Percentiles rank a stretch among this genome's conserved stretches.
phyloP scores from a whole-genome alignment of 2,888 invertebrate species.

The Pammene aurita region DNA sequence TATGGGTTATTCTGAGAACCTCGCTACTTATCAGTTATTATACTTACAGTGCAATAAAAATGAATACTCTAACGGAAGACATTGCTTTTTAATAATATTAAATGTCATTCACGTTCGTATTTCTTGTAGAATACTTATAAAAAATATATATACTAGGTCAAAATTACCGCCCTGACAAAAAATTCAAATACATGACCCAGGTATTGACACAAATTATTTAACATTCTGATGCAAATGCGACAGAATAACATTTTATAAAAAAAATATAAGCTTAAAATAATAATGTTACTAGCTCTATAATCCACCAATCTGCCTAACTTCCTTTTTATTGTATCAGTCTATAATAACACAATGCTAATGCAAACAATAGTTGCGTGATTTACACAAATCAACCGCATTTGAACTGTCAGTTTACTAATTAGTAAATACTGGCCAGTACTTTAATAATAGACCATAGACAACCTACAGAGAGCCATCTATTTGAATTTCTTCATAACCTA shows the following conservation, averaged over 20 bases:
- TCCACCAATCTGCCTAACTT: background rate
- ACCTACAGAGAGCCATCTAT: constrained; percentile 18
- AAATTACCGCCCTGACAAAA: constrained; percentile 27
- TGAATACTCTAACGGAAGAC: background rate
- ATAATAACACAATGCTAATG: too few relatives aligned
- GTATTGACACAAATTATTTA: background rate
- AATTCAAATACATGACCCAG: constrained; percentile 24
- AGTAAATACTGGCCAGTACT: background rate
- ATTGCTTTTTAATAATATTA: constrained; percentile 5
- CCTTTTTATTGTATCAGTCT: too few relatives aligned
- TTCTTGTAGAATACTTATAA: background rate
- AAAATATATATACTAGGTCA: background rate
- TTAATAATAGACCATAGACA: background rate
- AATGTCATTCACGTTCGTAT: background rate
- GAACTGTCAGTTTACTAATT: background rate
- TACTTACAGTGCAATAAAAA: background rate
- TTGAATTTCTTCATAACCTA: constrained; percentile 10
- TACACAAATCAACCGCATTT: background rate
- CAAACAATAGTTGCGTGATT: background rate
- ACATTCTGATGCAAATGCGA: background rate
- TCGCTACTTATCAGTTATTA: background rate
- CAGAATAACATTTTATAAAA: background rate
- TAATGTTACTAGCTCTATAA: background rate
- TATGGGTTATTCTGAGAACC: background rate
- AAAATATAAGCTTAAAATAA: background rate